A percentile compares a stretch with the other conserved stretches of the same genome.
Conservation (phyloP, 2,113 vertebrate genomes). For the Notiomystis cincta region DNA sequence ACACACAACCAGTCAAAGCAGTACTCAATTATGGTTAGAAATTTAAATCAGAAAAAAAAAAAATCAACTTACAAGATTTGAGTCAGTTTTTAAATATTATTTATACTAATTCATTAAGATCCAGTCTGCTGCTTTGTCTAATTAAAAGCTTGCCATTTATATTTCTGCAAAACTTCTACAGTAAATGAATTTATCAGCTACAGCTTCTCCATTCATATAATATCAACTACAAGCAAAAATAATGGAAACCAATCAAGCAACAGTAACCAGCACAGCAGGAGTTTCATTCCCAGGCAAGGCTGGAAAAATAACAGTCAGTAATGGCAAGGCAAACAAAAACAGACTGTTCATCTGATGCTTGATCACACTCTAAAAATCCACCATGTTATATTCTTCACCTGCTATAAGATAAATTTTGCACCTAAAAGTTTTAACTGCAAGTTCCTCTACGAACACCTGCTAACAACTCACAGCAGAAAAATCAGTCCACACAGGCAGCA, state of each 20-base stretch:
- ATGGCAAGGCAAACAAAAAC: background rate
- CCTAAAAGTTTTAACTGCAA: background rate
- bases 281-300: background rate
- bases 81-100: background rate
- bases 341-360: background rate
- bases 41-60: background rate
- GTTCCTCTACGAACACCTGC: background rate
- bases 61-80: accelerated
- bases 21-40: background rate
- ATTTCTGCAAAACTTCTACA: background rate
- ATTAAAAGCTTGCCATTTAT: background rate
- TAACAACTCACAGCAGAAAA: background rate
- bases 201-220: no score
- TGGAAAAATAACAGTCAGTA: background rate
- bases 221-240: background rate
- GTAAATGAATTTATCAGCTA: background rate
- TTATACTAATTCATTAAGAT: background rate
- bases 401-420: background rate
- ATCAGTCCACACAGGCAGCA: background rate
- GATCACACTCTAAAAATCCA: background rate
- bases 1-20: background rate
- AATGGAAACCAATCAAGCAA: background rate
- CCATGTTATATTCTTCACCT: background rate
- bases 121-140: background rate
- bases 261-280: background rate